Base-by-base conservation (phyloP, 2,888 invertebrate species). In the Heterodera filipjevi region DNA sequence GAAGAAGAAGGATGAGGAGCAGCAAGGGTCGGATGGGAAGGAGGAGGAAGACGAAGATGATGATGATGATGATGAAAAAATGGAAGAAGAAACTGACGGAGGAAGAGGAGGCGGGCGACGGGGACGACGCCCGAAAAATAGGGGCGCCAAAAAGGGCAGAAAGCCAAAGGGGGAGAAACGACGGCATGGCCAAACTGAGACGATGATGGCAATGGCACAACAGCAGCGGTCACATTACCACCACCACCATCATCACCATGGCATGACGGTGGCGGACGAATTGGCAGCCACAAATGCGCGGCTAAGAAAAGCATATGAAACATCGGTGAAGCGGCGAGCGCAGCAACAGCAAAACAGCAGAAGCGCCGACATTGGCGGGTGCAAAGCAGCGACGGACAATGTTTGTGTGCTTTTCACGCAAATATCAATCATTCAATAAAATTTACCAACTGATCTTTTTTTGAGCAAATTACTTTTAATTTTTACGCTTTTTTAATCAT, bases 101-200 rank as follows among this genome's bases (percentile, higher is more conserved):
- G 19, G 66, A 53, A 66, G n/a, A 44, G 16, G 22, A 5, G 30
- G 44, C 19, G 30, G 30, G 14, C 16, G 33, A 22, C 16, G 33
- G 35, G 59, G 30, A 30, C 44, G 19, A 30, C 19, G 39, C 1
- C 46, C 66, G 19, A 27, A 32, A 66, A 32, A 64, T 27, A 30
- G 64, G 39, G 39, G 39, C 39, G 39, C 30, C 66, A 35, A 30
- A 64, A 33, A 75, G 32, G 30, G 75, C 75, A 27, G 74, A 68
- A 68, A 68, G 35, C 68, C 68, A 16, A 68, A 68, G 39, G 39
- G 8, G 39, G 39, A 39, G 8, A 68, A 68, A 68, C 33, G 59
- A 68, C 33, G 59, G 12, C 32, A 46, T 10, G 27, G 68, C 44
- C 66, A 64, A 33, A 44, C 30, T 32, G 10, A 59, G 10, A 30